Evolutionary conservation across 92 coral and sea anemone genomes (phyloP).

Genomic region (Pocillopora meandrina): DNA sequence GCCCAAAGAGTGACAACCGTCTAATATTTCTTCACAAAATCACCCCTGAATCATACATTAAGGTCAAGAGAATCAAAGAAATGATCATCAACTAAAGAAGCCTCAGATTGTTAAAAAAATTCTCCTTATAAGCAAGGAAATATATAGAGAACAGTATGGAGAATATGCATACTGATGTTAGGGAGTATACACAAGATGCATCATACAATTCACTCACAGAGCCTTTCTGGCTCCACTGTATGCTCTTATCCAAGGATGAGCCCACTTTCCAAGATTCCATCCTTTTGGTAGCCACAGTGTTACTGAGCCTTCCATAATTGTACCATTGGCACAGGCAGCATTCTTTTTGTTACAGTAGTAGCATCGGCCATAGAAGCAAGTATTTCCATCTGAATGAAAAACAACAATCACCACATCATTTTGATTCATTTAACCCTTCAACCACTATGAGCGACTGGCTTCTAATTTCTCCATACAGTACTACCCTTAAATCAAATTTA

Average conservation of each 20-base stretch:
- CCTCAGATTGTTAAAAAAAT: no score
- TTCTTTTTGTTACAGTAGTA: conserved; percentile 85
- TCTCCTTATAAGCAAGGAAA: no score
- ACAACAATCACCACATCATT: neutral
- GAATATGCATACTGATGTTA: neutral
- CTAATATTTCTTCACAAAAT: no score
- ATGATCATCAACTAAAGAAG: no score
- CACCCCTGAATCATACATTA: no score
- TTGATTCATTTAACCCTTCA: no score
- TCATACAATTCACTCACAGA: conserved; percentile 52
- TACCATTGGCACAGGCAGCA: conserved; percentile 93
- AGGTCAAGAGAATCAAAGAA: no score
- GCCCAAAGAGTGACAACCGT: no score
- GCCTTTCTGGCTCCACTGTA: conserved; percentile 84
- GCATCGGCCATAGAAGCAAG: conserved; percentile 95
- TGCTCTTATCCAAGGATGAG: conserved; percentile 95
- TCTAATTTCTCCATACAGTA: no score
- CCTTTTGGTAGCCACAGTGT: conserved; percentile 95
- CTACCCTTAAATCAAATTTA: no score
- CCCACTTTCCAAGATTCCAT: conserved; percentile 75
- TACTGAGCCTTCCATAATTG: conserved; percentile 89
- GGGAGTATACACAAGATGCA: no score
- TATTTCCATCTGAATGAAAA: conserved; percentile 64
- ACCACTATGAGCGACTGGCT: no score
- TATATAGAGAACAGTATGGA: neutral